These are phyloP conservation scores for Pseudobourletiella spinata DNA, from an alignment of 1,140 invertebrate genomes.

Conservation along the genomic window DNA sequence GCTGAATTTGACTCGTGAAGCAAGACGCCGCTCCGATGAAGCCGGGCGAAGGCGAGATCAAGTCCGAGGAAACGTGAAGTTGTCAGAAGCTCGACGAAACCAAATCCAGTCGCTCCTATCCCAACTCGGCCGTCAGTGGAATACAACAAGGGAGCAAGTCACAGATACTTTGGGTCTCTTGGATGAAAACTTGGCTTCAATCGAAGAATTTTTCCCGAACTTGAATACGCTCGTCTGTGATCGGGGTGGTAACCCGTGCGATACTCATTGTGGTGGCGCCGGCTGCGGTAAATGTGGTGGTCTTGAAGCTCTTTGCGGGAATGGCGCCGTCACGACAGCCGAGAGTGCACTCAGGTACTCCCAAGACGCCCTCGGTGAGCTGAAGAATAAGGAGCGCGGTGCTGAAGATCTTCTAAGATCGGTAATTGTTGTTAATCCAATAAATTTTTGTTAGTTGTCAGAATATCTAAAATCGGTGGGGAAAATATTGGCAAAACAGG, in stretches of 20 bases:
- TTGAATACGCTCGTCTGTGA: slow-evolving; percentile 85
- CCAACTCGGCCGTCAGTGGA: slow-evolving; percentile 57
- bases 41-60: slow-evolving; percentile 55
- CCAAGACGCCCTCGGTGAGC: slow-evolving; percentile 66
- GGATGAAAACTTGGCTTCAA: slow-evolving; percentile 52
- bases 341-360: slow-evolving; percentile 74
- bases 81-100: slow-evolving; percentile 72
- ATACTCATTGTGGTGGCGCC: slow-evolving; percentile 83
- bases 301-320: slow-evolving; percentile 75
- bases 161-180: slow-evolving; percentile 54
- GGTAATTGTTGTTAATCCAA: too few species aligned
- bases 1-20: slow-evolving; percentile 76
- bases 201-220: slow-evolving; percentile 65
- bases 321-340: slow-evolving; percentile 77
- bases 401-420: slow-evolving; percentile 58
- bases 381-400: slow-evolving; percentile 69
- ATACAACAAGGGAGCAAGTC: slow-evolving; percentile 55
- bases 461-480: too few species aligned
- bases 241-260: slow-evolving; percentile 72
- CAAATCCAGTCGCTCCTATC: slow-evolving; percentile 70
- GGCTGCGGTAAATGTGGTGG: slow-evolving; percentile 84
- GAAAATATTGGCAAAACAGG: too few species aligned
- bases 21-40: slow-evolving; percentile 55
- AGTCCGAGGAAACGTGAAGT: slow-evolving; percentile 48
- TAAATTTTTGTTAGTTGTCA: too few species aligned